These are phyloP conservation scores for Euphydryas editha DNA, from an alignment of 2,888 invertebrate genomes.

Conservation along the genomic window DNA sequence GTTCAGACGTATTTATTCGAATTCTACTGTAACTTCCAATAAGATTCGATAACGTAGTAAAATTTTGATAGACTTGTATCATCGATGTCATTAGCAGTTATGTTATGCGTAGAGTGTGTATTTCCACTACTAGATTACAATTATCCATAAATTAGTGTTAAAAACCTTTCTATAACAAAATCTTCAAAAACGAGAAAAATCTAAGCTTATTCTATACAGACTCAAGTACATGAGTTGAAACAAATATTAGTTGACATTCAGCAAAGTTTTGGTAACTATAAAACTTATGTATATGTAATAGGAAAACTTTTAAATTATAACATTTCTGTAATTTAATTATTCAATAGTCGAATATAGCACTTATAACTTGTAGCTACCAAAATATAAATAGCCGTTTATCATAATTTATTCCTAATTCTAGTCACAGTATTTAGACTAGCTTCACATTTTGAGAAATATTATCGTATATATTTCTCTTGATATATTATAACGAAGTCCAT, in stretches of 20 bases:
- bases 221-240: background rate
- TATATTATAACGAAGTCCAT: slow-evolving; percentile 20
- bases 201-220: background rate
- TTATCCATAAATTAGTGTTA: background rate
- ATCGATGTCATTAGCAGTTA: slow-evolving; percentile 1
- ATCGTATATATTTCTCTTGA: slow-evolving; percentile 11
- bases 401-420: slow-evolving; percentile 81
- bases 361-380: slow-evolving; percentile 43
- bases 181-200: too few species aligned
- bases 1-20: background rate
- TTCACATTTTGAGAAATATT: slow-evolving; percentile 38
- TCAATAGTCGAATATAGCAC: slow-evolving; percentile 51
- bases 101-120: slow-evolving; percentile 6
- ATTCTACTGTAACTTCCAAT: background rate
- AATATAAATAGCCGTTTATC: slow-evolving; percentile 60
- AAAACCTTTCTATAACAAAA: background rate
- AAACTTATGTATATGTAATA: background rate
- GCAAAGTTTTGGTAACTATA: background rate
- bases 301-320: slow-evolving; percentile 21
- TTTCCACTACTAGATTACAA: background rate
- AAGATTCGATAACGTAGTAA: background rate
- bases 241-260: background rate
- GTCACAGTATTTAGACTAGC: slow-evolving; percentile 80
- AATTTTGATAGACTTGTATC: slow-evolving; percentile 4
- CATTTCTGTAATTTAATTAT: slow-evolving; percentile 60